These are phyloP conservation scores for Lepidocyrtinus sp. DNA, from an alignment of 2,888 invertebrate species.

Conservation along the genomic window DNA sequence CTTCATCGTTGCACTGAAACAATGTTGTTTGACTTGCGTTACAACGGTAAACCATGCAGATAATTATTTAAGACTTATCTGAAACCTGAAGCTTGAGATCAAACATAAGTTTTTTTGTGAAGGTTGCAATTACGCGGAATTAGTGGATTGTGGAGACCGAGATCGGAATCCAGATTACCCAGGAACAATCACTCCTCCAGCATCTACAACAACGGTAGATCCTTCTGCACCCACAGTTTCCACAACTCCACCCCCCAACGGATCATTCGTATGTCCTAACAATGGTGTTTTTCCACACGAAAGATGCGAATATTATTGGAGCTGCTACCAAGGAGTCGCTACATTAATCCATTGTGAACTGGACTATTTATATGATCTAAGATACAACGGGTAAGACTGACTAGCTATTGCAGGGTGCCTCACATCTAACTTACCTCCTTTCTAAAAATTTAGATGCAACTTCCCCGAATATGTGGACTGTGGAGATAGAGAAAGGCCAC, in stretches of 20 bases:
- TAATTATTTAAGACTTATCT: not conserved
- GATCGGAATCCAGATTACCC: constrained; percentile 41
- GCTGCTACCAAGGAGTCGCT: constrained; percentile 34
- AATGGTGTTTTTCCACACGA: constrained; percentile 48
- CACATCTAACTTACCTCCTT: not conserved
- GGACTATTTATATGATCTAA: constrained; percentile 45
- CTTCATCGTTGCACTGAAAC: constrained; percentile 54
- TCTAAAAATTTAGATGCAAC: constrained; percentile 40
- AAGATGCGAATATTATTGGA: constrained; percentile 55
- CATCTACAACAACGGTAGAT: constrained; percentile 30
- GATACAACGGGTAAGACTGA: constrained; percentile 48
- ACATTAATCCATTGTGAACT: constrained; percentile 29
- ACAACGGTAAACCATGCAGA: constrained; percentile 41
- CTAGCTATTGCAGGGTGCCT: not conserved
- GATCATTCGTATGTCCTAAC: constrained; percentile 50
- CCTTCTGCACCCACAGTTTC: constrained; percentile 8
- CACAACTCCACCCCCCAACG: constrained; percentile 35
- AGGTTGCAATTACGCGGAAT: constrained; percentile 59
- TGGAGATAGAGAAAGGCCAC: constrained; percentile 41
- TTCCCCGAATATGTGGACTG: constrained; percentile 48
- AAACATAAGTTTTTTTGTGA: too few species aligned
- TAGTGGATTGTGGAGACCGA: constrained; percentile 53
- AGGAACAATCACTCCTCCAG: constrained; percentile 11
- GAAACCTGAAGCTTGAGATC: too few species aligned
- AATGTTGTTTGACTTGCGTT: constrained; percentile 55